Conservation (phyloP, 2,888 invertebrate species). For the Callimorpha dominula region DNA sequence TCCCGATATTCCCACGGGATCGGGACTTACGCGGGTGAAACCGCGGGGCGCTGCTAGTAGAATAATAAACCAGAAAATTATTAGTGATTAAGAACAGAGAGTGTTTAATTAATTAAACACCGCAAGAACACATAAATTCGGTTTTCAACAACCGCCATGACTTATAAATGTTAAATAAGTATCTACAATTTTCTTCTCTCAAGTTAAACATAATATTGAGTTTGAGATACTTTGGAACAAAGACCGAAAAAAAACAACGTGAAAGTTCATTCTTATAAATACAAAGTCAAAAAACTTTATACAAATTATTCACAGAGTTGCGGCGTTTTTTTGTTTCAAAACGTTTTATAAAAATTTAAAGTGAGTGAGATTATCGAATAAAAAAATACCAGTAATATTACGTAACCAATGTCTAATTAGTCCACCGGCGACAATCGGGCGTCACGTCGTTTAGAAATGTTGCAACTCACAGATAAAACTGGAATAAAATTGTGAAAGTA, state of each 20-base stretch:
- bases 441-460: conserved; percentile 43
- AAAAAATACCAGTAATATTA: conserved; percentile 16
- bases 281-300: conserved; percentile 5
- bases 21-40: too few relatives aligned
- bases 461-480: conserved; percentile 45
- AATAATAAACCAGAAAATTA: background rate
- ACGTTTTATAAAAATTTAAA: background rate
- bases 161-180: background rate
- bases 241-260: conserved; percentile 3
- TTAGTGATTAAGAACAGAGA: background rate
- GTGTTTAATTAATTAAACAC: background rate
- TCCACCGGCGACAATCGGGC: conserved; percentile 21
- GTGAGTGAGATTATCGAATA: background rate
- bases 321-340: background rate
- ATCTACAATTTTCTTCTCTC: background rate
- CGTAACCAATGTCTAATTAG: conserved; percentile 42
- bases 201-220: background rate
- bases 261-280: background rate
- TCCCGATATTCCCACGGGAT: too few relatives aligned
- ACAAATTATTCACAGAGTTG: background rate
- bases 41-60: too few relatives aligned
- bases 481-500: conserved; percentile 51
- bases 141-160: background rate
- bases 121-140: background rate
- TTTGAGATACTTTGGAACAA: background rate